Base-by-base conservation (phyloP, 37 sponge, comb jelly and placozoan genomes). In the Agelas oroides region DNA sequence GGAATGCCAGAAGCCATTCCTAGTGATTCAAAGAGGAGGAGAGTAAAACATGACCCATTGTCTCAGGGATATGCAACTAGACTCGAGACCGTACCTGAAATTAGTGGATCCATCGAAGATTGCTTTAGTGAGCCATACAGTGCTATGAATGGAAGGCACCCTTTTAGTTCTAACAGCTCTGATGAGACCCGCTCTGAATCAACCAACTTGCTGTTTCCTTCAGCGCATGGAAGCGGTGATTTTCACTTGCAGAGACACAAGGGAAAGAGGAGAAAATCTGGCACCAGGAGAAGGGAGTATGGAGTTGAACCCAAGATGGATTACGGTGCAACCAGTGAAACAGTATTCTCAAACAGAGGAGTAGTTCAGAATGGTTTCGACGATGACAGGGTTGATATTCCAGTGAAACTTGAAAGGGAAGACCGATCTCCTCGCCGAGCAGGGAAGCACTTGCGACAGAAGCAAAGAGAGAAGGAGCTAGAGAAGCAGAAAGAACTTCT, bases 1-100 rank as follows among this genome's bases (percentile, higher is more conserved):
- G 33, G n/a, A 23, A 73, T 73, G 73, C 82, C 82, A 36, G 83
- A 83, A 14, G 83, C 83, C 25, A 27, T 55, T 58, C 83, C 83
- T 16, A 37, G 39, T 27, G 23, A 28, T 1, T 24, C 55, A 5
- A 67, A 55, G 55, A 65, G 68, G 20, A 69, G 82, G 25, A 81
- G 54, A 40, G 33, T 2, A 11, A 73, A 83, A 34, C 59, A 83
- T n/a, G 74, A 59, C 38, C 62, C 74, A 20, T 73, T 70, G n/a
- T 83, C 83, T 0, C 83, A 83, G 61, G 74, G 83, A 20, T 83
- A 71, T 53, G 28, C 74, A 25, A 71, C 61, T 21, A 83, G 38
- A 73, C 54, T 83, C 23, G 73, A 72, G 23, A 39, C 83, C 25
- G 83, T 83, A 25, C 73, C 64, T 14, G 83, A 83, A 30, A 73